These are phyloP conservation scores for Cephus runcator DNA, from an alignment of 2,888 invertebrate genomes.

Conservation along the genomic window DNA sequence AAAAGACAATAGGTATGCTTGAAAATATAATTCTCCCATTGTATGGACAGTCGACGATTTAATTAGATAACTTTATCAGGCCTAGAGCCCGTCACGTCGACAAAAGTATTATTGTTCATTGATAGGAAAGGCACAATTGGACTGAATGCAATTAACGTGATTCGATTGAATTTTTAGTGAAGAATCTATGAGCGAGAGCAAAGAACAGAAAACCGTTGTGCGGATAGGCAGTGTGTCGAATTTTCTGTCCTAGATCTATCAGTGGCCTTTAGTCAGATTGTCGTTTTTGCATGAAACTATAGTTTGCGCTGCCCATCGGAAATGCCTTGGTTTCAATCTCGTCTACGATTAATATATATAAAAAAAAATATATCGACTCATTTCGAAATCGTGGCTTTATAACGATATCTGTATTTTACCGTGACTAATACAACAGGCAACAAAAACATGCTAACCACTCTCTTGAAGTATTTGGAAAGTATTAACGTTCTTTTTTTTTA, in stretches of 20 bases:
- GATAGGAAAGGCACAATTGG: background rate
- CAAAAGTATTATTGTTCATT: background rate
- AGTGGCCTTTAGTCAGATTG: background rate
- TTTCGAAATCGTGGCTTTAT: background rate
- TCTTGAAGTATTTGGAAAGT: background rate
- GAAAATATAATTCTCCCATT: background rate
- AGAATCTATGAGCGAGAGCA: background rate
- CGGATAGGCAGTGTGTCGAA: slow-evolving; percentile 13
- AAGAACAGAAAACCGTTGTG: background rate
- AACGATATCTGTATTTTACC: background rate
- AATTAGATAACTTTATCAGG: background rate
- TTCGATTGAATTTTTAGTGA: background rate
- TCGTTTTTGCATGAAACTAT: background rate
- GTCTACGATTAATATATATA: background rate
- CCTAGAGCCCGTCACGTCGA: background rate
- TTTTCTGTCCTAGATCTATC: slow-evolving; percentile 18
- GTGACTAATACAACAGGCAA: background rate
- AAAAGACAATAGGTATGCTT: background rate
- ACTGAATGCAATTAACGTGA: background rate
- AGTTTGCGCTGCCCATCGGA: background rate
- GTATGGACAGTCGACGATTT: background rate
- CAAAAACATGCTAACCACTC: background rate
- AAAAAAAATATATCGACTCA: background rate
- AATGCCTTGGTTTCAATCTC: background rate
- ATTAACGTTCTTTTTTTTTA: background rate